phyloP scores from a whole-genome alignment of 2,113 vertebrate genomes.

The Scatophagus argus region DNA sequence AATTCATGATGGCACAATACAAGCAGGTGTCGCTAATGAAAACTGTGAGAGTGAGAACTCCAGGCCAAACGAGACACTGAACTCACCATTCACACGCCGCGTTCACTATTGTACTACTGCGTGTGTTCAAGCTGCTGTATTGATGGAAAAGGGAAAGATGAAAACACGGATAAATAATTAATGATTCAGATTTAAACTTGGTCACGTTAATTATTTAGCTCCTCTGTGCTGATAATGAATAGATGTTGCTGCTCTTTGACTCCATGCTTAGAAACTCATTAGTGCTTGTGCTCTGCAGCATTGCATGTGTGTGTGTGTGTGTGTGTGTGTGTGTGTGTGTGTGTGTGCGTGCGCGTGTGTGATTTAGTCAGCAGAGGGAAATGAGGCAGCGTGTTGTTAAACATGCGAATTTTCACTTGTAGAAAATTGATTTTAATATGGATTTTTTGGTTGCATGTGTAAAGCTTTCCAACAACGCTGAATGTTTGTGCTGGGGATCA shows the following conservation, averaged over 20 bases:
- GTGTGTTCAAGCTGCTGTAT: not conserved
- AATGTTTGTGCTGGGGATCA: not conserved
- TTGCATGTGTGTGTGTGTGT: too few relatives aligned
- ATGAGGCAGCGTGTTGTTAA: not conserved
- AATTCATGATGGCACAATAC: not conserved
- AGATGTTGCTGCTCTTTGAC: slow-evolving; percentile 40
- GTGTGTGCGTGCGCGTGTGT: too few relatives aligned
- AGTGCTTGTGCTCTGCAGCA: slow-evolving; percentile 2
- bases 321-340: too few relatives aligned
- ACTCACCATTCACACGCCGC: not conserved
- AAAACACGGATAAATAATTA: slow-evolving; percentile 36
- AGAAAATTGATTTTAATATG: not conserved
- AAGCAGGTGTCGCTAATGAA: not conserved
- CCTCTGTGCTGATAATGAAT: slow-evolving; percentile 41
- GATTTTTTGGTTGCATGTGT: not conserved
- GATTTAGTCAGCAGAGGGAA: not conserved
- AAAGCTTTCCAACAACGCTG: not conserved
- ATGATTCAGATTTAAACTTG: slow-evolving; percentile 12
- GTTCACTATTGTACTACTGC: not conserved
- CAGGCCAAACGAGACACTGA: not conserved
- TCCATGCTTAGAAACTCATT: slow-evolving; percentile 19
- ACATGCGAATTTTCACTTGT: not conserved
- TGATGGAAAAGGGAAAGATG: slow-evolving; percentile 17
- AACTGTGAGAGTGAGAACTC: not conserved
- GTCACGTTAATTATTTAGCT: slow-evolving; percentile 41